Percentiles rank a stretch among this genome's conserved stretches.
Conservation (phyloP, 2,113 vertebrate genomes). For the Rhinoderma darwinii region DNA sequence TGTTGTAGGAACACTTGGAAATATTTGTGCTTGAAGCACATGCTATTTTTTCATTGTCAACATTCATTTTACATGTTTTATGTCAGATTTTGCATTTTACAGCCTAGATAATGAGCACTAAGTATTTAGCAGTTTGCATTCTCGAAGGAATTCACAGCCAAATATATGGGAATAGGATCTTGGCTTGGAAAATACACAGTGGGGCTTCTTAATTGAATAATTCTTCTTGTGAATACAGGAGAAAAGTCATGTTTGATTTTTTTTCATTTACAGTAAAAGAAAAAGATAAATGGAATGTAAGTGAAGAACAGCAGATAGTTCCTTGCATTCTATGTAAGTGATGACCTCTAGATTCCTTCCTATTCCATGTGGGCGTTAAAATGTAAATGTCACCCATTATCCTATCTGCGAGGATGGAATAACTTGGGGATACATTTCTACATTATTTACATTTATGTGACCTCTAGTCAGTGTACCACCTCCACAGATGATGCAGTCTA, state of each 20-base stretch:
- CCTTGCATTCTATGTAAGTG: not conserved
- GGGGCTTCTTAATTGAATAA: constrained; percentile 6
- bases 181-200: constrained; percentile 11
- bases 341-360: not conserved
- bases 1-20: not conserved
- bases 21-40: not conserved
- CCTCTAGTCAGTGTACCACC: no score
- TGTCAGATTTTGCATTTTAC: not conserved
- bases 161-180: not conserved
- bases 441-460: no score
- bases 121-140: constrained; percentile 14
- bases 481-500: no score
- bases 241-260: not conserved
- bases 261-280: not conserved
- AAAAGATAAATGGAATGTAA: not conserved
- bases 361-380: not conserved
- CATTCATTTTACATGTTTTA: constrained; percentile 8
- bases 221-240: not conserved
- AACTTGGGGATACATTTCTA: no score
- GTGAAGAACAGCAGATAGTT: not conserved
- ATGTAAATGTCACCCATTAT: not conserved
- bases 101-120: constrained; percentile 12
- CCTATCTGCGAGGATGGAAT: not conserved
- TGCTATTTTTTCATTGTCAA: constrained; percentile 3
- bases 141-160: not conserved